Evolutionary conservation across 1,140 invertebrate species (phyloP).

Genomic region (Amyelois transitella): DNA sequence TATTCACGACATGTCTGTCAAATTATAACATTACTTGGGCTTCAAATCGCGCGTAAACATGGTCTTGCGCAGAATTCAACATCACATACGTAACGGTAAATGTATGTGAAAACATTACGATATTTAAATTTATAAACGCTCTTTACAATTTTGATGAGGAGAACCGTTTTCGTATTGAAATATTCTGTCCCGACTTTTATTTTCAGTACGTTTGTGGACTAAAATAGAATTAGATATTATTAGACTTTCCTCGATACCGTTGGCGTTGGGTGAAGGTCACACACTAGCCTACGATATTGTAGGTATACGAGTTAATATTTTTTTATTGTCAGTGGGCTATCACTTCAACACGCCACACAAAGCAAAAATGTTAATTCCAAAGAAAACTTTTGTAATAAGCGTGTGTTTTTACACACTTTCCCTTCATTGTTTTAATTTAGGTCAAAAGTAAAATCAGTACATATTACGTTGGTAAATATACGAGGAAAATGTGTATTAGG

Average conservation of each 20-base stretch:
- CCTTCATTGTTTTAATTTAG: too few species aligned
- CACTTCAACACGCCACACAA: constrained; percentile 32
- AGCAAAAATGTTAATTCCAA: constrained; percentile 22
- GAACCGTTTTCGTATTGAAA: background rate
- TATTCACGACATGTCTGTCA: too few species aligned
- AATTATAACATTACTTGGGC: too few species aligned
- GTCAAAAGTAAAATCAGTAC: too few species aligned
- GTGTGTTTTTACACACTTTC: too few species aligned
- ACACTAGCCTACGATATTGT: too few species aligned
- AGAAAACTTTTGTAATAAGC: too few species aligned
- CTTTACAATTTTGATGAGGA: background rate
- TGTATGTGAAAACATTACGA: background rate
- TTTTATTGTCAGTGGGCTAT: constrained; percentile 22
- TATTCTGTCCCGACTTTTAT: background rate
- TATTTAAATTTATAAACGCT: background rate
- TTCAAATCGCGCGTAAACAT: too few species aligned
- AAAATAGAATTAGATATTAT: background rate
- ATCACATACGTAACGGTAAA: background rate
- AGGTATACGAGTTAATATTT: background rate
- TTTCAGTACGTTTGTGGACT: too few species aligned
- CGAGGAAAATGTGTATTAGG: background rate
- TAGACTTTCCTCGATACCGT: background rate
- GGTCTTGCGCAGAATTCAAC: too few species aligned
- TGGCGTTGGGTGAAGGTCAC: too few species aligned
- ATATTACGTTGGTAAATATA: background rate